Percentiles rank a stretch among this genome's conserved stretches.
phyloP scores from a whole-genome alignment of 2,113 vertebrate genomes.

The Accipiter cooperii region DNA sequence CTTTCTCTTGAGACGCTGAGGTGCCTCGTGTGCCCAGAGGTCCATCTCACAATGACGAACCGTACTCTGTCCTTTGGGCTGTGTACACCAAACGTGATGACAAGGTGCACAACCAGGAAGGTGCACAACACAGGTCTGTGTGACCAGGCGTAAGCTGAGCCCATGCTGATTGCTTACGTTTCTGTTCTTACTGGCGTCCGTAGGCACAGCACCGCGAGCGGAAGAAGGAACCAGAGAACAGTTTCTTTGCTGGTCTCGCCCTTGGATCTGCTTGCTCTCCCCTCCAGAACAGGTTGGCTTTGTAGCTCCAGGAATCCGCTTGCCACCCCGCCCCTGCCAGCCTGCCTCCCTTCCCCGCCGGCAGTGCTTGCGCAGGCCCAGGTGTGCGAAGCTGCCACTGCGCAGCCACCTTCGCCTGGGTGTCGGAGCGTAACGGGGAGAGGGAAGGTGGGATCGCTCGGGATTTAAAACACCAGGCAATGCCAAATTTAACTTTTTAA shows the following conservation, averaged over 20 bases:
- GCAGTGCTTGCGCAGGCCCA: no score
- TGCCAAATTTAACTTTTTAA: no score
- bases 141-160: rapidly evolving
- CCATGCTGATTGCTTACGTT: rapidly evolving
- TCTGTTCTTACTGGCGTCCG: no score
- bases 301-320: no score
- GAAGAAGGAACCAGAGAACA: rapidly evolving
- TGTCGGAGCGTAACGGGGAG: rapidly evolving
- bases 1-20: neutral
- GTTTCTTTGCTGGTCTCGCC: neutral
- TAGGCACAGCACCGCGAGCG: neutral
- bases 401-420: neutral
- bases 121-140: no score
- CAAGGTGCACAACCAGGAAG: no score
- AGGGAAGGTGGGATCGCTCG: no score
- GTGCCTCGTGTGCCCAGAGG: rapidly evolving
- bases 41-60: neutral
- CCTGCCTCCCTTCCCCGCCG: no score
- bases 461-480: rapidly evolving
- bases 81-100: no score
- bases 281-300: rapidly evolving
- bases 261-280: neutral
- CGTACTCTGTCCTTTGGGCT: rapidly evolving
- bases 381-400: neutral
- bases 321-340: no score